A percentile compares a stretch with the other conserved stretches of the same genome.
Evolutionary conservation across 1,140 invertebrate genomes (phyloP).

Genomic region (Drosophila sp.): DNA sequence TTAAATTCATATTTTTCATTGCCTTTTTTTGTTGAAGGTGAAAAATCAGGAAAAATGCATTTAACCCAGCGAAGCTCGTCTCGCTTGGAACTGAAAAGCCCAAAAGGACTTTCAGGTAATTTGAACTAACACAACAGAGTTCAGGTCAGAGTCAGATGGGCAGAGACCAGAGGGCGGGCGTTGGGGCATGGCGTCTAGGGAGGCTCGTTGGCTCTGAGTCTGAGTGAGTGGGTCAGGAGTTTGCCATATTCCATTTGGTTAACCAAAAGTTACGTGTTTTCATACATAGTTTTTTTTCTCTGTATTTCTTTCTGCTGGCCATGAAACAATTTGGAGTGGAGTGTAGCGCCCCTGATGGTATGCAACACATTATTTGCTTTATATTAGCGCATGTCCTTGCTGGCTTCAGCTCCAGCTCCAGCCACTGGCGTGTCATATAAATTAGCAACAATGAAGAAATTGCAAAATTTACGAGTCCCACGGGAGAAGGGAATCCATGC

Average conservation of each 20-base stretch:
- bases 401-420: not conserved
- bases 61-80: not conserved
- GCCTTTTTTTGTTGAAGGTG: not conserved
- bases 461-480: conserved; percentile 75
- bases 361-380: conserved; percentile 75
- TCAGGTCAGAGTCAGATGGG: conserved; percentile 16
- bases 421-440: conserved; percentile 63
- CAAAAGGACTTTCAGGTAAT: conserved; percentile 71
- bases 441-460: conserved; percentile 78
- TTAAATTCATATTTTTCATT: conserved; percentile 5
- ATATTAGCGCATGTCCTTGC: conserved; percentile 62
- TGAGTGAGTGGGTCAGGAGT: conserved; percentile 44
- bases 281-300: conserved; percentile 20
- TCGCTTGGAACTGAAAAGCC: conserved; percentile 43
- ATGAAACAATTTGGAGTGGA: conserved; percentile 63
- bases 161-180: not conserved
- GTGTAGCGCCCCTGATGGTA: conserved; percentile 26
- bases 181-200: conserved; percentile 30
- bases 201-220: conserved; percentile 1
- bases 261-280: conserved; percentile 76
- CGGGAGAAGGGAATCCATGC: conserved; percentile 22
- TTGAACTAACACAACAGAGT: conserved; percentile 61
- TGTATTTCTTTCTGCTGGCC: conserved; percentile 41
- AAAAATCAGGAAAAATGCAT: conserved; percentile 6
- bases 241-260: conserved; percentile 64